These are phyloP conservation scores for Calameuta filiformis DNA, from an alignment of 2,888 invertebrate genomes.

Conservation along the genomic window DNA sequence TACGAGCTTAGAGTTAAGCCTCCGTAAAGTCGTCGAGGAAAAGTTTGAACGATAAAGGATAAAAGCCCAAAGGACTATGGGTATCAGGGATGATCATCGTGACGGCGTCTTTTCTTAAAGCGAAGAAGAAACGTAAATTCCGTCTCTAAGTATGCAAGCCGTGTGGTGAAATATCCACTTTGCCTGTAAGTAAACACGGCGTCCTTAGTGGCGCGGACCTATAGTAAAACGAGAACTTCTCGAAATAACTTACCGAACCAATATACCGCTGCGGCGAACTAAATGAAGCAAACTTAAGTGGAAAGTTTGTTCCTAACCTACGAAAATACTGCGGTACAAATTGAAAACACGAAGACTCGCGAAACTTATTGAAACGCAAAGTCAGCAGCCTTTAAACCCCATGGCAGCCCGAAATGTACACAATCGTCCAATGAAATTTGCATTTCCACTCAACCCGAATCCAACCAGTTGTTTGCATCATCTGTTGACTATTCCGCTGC, in stretches of 20 bases:
- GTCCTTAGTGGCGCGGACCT: constrained; percentile 35
- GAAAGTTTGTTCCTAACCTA: constrained; percentile 53
- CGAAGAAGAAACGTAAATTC: constrained; percentile 26
- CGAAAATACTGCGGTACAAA: constrained; percentile 52
- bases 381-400: neutral
- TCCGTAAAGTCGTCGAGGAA: neutral
- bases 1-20: neutral
- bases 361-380: constrained; percentile 26
- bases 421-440: constrained; percentile 26
- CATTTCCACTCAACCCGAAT: constrained; percentile 20
- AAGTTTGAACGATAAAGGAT: neutral
- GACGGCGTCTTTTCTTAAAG: constrained; percentile 1
- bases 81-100: neutral
- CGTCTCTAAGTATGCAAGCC: constrained; percentile 37
- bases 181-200: constrained; percentile 50
- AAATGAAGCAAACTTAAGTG: constrained; percentile 59
- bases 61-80: neutral
- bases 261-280: constrained; percentile 49
- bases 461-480: constrained; percentile 1
- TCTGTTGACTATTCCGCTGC: neutral
- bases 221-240: constrained; percentile 46
- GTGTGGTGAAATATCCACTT: constrained; percentile 41
- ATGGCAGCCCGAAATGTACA: constrained; percentile 12
- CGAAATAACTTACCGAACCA: constrained; percentile 51
- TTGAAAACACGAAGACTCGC: constrained; percentile 45